These are phyloP conservation scores for Taenaris catops DNA, from an alignment of 2,888 invertebrate species.

Conservation along the genomic window DNA sequence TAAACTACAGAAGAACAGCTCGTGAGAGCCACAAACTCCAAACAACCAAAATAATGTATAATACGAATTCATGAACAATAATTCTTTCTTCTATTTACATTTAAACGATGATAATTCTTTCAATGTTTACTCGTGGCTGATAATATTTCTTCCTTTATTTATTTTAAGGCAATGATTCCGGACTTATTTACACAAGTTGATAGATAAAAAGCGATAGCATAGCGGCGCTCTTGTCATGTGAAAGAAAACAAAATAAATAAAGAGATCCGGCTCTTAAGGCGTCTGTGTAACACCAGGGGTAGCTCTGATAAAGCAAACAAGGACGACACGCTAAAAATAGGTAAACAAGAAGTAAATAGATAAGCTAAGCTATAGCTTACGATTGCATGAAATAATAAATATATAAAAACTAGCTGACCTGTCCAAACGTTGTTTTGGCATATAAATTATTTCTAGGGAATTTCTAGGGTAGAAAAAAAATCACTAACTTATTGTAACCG, in stretches of 20 bases:
- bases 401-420: too few species aligned
- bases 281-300: slow-evolving; percentile 61
- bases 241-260: slow-evolving; percentile 62
- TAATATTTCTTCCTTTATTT: slow-evolving; percentile 67
- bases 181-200: slow-evolving; percentile 62
- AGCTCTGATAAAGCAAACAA: slow-evolving; percentile 46
- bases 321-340: slow-evolving; percentile 26
- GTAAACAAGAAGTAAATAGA: too few species aligned
- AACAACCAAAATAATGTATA: slow-evolving; percentile 3
- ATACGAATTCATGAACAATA: slow-evolving; percentile 23
- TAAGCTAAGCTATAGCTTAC: too few species aligned
- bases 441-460: too few species aligned
- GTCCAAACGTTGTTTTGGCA: too few species aligned
- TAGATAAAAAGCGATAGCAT: slow-evolving; percentile 65
- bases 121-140: slow-evolving; percentile 53
- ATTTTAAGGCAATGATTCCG: slow-evolving; percentile 56
- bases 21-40: not conserved
- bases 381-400: too few species aligned
- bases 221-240: slow-evolving; percentile 60
- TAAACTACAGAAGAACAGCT: not conserved
- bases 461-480: too few species aligned
- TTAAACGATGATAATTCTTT: slow-evolving; percentile 48
- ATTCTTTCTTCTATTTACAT: slow-evolving; percentile 50
- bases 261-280: slow-evolving; percentile 46
- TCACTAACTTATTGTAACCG: too few species aligned